Base-by-base conservation (phyloP, 2,888 invertebrate genomes). In the Notodonta dromedarius region DNA sequence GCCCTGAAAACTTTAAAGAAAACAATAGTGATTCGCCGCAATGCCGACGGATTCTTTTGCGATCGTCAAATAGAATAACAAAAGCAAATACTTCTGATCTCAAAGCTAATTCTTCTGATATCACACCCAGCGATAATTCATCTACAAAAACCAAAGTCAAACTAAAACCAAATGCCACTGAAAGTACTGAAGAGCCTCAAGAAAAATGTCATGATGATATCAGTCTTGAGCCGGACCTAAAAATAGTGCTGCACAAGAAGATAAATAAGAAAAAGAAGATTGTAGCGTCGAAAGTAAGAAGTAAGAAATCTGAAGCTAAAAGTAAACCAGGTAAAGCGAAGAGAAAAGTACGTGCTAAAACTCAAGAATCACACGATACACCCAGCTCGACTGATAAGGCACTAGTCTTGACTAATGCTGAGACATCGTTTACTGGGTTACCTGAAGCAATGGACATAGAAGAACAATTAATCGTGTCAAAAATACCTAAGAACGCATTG, bases 1-100 rank as follows among this genome's bases (percentile, higher is more conserved):
- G 58, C 32, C 70, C 60, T 39, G 72, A 78, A 59, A 73, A 70
- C 67, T 73, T 61, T 56, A 82, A 84, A 71, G 82, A 85, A 75
- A 85, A 82, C 70, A 73, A 78, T 58, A 71, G 56, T 24, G 62
- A 63, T 12, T 12, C 59, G 55, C 53, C 55, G 24, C 58, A 65
- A 5, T 67, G 73, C 64, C 82, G 84, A 32, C 79, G 84, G 12
- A 85, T 85, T 63, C 60, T 84, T 40, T 67, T 88, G 57, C 77
- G 85, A 57, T 85, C 89, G 14, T 85, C 85, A 24, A 85, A 85
- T 67, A 82, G 79, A 65, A 54, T 78, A 46, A 65, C 70, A 52
- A 44, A 58, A 16, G 61, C 72, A 57, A 55, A 55, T 35, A 57
- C 11, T 50, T 52, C 58, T 14, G 56, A 24, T 24, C 24, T 24